These are phyloP conservation scores for Limosa lapponica DNA, from an alignment of 2,797 vertebrate genomes.

Conservation along the genomic window DNA sequence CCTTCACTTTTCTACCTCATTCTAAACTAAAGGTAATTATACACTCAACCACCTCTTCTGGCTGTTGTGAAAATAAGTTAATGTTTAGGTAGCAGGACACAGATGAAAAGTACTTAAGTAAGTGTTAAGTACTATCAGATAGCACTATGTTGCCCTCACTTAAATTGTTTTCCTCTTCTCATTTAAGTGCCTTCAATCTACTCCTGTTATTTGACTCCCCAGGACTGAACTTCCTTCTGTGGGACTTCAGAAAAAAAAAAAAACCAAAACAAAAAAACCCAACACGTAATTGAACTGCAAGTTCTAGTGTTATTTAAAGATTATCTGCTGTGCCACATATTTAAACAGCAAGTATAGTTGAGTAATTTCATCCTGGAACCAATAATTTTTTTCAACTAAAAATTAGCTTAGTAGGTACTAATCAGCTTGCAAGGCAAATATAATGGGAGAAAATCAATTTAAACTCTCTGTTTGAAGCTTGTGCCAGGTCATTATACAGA, in stretches of 20 bases:
- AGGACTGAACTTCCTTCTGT: neutral
- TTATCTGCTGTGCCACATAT: neutral
- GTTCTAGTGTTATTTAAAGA: conserved; percentile 52
- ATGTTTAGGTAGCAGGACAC: conserved; percentile 1
- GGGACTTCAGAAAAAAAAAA: neutral
- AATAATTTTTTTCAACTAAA: conserved; percentile 48
- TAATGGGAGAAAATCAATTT: conserved; percentile 34
- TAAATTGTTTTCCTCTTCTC: conserved; percentile 10
- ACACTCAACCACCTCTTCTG: neutral
- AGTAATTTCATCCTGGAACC: conserved; percentile 48
- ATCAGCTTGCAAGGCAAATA: conserved; percentile 51
- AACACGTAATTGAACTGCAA: neutral
- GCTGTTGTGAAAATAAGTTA: conserved; percentile 20
- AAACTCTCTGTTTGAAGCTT: conserved; percentile 41
- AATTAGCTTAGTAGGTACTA: conserved; percentile 55
- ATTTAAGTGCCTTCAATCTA: conserved; percentile 1
- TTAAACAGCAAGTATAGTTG: conserved; percentile 20
- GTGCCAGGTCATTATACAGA: conserved; percentile 31
- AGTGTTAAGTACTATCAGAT: conserved; percentile 1
- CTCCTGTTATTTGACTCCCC: neutral
- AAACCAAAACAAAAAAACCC: neutral
- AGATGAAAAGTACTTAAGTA: neutral
- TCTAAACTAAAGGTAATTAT: conserved; percentile 11
- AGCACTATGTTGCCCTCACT: neutral
- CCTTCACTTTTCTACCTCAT: neutral